Percentiles rank a stretch among this genome's conserved stretches.
Conservation (phyloP, 2,888 invertebrate genomes). For the Sarcophaga rosellei region DNA sequence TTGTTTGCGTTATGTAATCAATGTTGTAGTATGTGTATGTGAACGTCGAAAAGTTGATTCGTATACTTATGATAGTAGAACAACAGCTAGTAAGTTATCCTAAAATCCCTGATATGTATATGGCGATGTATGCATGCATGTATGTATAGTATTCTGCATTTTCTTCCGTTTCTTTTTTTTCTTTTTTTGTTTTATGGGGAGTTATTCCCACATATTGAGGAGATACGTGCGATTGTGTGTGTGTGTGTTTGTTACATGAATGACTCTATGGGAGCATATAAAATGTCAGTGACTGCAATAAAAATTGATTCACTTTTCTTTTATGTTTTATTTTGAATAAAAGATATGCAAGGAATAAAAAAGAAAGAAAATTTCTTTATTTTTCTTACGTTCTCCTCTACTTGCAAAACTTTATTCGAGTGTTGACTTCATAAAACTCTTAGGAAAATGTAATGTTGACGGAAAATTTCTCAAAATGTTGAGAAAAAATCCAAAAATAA, state of each 20-base stretch:
- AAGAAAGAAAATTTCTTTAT: background rate
- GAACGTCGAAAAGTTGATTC: too few relatives aligned
- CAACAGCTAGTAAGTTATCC: slow-evolving; percentile 16
- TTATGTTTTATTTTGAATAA: slow-evolving; percentile 16
- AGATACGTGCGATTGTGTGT: background rate
- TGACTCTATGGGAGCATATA: slow-evolving; percentile 58
- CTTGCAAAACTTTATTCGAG: slow-evolving; percentile 39
- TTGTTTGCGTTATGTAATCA: background rate
- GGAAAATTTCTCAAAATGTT: slow-evolving; percentile 38
- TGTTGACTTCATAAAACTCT: slow-evolving; percentile 61
- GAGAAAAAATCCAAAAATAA: slow-evolving; percentile 22
- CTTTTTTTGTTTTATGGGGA: background rate
- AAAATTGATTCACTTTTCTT: slow-evolving; percentile 64
- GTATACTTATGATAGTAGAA: too few relatives aligned
- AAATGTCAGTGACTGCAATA: slow-evolving; percentile 66
- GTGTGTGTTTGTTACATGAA: background rate
- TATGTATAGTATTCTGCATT: too few relatives aligned
- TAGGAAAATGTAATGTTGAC: slow-evolving; percentile 27
- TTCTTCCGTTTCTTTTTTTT: background rate
- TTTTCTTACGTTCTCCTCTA: background rate
- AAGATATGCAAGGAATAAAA: background rate
- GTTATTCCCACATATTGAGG: slow-evolving; percentile 24
- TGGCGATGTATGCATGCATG: background rate
- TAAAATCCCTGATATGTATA: slow-evolving; percentile 37
- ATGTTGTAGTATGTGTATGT: too few relatives aligned